Evolutionary conservation across 2,113 vertebrate genomes (phyloP), one percentile per base, ranked within the genome.

Genomic region (Apodemus speciosus): DNA sequence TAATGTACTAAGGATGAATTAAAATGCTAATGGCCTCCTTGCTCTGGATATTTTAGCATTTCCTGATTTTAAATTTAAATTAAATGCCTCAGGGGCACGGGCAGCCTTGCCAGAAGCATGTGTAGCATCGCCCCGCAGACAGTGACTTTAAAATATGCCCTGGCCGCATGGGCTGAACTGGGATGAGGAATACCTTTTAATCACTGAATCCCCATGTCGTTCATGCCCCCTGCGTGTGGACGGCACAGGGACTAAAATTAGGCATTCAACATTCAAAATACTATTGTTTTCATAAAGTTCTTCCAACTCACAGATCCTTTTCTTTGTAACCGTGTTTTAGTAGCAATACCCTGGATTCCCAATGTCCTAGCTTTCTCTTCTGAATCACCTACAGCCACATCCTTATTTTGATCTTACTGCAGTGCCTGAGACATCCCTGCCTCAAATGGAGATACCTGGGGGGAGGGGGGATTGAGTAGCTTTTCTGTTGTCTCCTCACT

Each of bases 31-130:
- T 92, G 79, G 53, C 72, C 88, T 97, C 81, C 80, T 68, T 92
- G 80, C 90, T 97, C 93, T 90, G 9, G 69, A 64, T 97, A 92
- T 97, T 97, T 97, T 96, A 95, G 92, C 94, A 94, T 90, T 93
- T 87, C 93, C 94, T 92, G 77, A 95, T 96, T 95, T 97, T 18
- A 76, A 97, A 97, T 98, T 97, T 96, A 97, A 97, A 95, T 97
- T 81, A 95, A 94, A 95, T 95, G 96, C 96, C 96, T 95, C 73
- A 94, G 98, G 96, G 96, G 96, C 95, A 97, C 92, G 93, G 64
- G 40, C 77, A 96, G 97, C 90, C 94, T 98, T 95, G 94, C 97
- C 87, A 73, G 84, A 96, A 96, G 97, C 97, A 6, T 95, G 21
- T 62, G 95, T 94, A 95, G 96, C 95, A 83, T 92, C 9, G 0